A percentile compares a stretch with the other conserved stretches of the same genome.
These are phyloP conservation scores for Lophotriccus pileatus DNA, from an alignment of 2,797 vertebrate genomes.

Conservation along the genomic window DNA sequence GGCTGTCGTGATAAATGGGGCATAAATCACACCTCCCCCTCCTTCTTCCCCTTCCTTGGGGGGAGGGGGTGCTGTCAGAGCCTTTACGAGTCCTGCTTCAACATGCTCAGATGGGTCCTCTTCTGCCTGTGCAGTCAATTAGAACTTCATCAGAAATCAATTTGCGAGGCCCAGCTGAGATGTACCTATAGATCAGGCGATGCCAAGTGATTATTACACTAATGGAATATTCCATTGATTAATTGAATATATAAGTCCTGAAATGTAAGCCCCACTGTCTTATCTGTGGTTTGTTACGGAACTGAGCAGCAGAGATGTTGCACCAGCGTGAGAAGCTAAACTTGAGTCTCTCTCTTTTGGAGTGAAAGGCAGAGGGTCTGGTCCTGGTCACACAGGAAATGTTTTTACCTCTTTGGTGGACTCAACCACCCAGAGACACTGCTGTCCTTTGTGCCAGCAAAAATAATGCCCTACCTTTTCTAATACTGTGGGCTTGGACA, in stretches of 20 bases:
- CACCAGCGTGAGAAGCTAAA: background rate
- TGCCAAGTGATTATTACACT: slow-evolving; percentile 78
- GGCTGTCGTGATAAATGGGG: slow-evolving; percentile 58
- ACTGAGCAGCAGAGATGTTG: background rate
- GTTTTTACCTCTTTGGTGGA: background rate
- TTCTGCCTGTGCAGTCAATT: slow-evolving; percentile 78
- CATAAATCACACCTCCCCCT: slow-evolving; percentile 70
- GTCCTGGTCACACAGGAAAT: background rate
- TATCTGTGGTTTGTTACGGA: background rate
- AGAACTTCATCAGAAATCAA: slow-evolving; percentile 85
- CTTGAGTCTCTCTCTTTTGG: background rate
- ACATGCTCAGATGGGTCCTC: slow-evolving; percentile 64
- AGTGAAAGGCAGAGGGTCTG: background rate
- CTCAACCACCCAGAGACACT: background rate
- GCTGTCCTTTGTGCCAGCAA: background rate
- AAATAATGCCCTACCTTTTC: background rate
- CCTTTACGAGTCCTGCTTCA: slow-evolving; percentile 47
- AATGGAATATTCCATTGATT: slow-evolving; percentile 85
- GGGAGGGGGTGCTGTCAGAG: slow-evolving; percentile 55
- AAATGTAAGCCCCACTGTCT: slow-evolving; percentile 50
- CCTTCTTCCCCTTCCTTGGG: slow-evolving; percentile 4
- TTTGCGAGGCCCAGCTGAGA: slow-evolving; percentile 80
- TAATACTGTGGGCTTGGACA: background rate
- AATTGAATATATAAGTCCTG: slow-evolving; percentile 80
- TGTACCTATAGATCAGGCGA: slow-evolving; percentile 80